These are phyloP conservation scores for Aptenodytes patagonicus DNA, from an alignment of 2,113 vertebrate species.

Conservation along the genomic window DNA sequence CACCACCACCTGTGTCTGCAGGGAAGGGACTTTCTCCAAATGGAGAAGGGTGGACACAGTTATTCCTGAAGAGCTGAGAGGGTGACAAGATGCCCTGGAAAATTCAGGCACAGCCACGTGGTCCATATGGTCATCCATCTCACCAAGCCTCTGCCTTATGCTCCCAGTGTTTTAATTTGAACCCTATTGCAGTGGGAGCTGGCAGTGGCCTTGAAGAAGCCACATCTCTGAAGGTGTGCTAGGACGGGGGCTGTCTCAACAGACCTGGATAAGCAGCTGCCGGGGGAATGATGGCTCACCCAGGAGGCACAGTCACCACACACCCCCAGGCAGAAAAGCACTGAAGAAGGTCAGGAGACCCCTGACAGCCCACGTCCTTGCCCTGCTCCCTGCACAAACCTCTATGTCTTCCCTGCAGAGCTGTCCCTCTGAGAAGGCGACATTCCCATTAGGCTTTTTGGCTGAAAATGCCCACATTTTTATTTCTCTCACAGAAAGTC, in stretches of 20 bases:
- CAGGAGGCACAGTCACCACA: neutral
- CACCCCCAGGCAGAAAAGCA: neutral
- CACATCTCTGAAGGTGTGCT: neutral
- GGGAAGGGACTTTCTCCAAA: neutral
- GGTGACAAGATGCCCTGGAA: neutral
- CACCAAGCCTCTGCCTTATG: neutral
- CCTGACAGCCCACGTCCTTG: neutral
- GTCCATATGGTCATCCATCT: neutral
- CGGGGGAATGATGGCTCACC: neutral
- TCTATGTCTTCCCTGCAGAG: neutral
- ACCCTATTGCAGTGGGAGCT: neutral
- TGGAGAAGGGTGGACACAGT: no score
- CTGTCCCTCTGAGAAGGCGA: neutral
- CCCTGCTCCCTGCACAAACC: neutral
- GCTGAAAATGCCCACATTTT: neutral
- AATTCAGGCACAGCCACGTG: accelerated
- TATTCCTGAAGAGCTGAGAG: neutral
- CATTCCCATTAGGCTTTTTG: neutral
- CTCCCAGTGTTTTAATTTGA: neutral
- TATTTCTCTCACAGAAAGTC: neutral
- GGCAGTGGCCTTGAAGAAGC: neutral
- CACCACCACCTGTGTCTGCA: neutral
- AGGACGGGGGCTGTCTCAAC: neutral
- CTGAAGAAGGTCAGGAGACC: neutral
- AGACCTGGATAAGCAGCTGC: neutral